phyloP scores from a whole-genome alignment of 1,140 invertebrate genomes.

The Hypsibius dujardini region DNA sequence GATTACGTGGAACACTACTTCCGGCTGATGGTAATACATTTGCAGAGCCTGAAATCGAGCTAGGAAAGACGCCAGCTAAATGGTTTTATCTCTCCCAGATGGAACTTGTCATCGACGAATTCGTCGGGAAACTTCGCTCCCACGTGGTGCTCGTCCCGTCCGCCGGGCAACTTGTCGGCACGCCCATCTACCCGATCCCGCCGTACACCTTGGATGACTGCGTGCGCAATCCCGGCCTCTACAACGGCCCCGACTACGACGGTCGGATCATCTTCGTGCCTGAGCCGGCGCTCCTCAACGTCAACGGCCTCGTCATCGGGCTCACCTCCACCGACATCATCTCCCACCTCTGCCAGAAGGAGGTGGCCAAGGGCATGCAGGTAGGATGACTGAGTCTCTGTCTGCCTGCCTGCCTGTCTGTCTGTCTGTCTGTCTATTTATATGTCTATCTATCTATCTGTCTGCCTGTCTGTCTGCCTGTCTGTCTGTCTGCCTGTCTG shows the following conservation, averaged over 20 bases:
- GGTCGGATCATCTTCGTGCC: constrained; percentile 34
- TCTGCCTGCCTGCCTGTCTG: no score
- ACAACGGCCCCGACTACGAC: background rate
- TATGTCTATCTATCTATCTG: no score
- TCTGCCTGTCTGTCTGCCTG: no score
- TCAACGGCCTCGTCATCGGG: constrained; percentile 56
- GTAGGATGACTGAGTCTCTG: no score
- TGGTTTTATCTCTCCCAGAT: background rate
- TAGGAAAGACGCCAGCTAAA: background rate
- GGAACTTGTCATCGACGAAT: background rate
- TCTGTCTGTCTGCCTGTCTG: no score
- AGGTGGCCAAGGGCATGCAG: no score
- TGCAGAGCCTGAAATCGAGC: background rate
- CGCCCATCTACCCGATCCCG: background rate
- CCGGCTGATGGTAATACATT: background rate
- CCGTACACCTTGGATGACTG: background rate
- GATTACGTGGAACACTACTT: background rate
- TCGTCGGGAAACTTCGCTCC: background rate
- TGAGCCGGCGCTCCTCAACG: constrained; percentile 58
- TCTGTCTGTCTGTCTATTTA: no score
- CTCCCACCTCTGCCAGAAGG: constrained; percentile 56
- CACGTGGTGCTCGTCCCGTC: background rate
- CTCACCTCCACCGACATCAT: constrained; percentile 62
- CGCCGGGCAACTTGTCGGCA: constrained; percentile 12
- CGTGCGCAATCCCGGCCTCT: background rate